Percentiles rank a stretch among this genome's conserved stretches.
Conservation (phyloP, 2,113 vertebrate genomes). For the Peromyscus maniculatus region DNA sequence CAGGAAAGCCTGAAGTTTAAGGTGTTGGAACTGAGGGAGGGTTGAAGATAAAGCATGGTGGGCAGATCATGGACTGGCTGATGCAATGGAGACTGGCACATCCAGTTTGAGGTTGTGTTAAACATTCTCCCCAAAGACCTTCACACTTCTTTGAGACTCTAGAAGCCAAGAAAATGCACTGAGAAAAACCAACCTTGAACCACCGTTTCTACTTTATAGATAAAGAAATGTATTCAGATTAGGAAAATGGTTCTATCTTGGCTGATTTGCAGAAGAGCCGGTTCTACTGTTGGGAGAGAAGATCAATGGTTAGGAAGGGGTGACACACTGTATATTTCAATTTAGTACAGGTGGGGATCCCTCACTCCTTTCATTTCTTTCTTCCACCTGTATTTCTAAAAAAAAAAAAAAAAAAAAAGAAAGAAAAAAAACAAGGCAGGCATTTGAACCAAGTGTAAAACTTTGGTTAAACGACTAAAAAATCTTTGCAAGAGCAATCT, state of each 20-base stretch:
- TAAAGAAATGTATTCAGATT: slow-evolving; percentile 5
- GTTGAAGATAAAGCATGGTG: background rate
- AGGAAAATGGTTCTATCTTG: background rate
- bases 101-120: background rate
- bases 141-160: background rate
- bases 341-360: background rate
- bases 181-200: background rate
- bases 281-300: background rate
- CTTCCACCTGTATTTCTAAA: background rate
- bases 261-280: background rate
- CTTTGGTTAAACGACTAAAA: background rate
- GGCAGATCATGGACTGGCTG: background rate
- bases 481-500: background rate
- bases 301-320: background rate
- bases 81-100: background rate
- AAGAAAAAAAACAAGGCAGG: background rate
- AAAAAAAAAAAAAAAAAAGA: background rate
- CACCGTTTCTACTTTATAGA: background rate
- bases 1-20: background rate
- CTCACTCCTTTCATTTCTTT: background rate
- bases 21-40: background rate
- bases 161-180: background rate
- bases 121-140: background rate
- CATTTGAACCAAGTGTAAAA: slow-evolving; percentile 38
- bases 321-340: background rate